These are phyloP conservation scores for Cryptoprocta ferox DNA, from an alignment of 2,797 vertebrate genomes.

Conservation along the genomic window DNA sequence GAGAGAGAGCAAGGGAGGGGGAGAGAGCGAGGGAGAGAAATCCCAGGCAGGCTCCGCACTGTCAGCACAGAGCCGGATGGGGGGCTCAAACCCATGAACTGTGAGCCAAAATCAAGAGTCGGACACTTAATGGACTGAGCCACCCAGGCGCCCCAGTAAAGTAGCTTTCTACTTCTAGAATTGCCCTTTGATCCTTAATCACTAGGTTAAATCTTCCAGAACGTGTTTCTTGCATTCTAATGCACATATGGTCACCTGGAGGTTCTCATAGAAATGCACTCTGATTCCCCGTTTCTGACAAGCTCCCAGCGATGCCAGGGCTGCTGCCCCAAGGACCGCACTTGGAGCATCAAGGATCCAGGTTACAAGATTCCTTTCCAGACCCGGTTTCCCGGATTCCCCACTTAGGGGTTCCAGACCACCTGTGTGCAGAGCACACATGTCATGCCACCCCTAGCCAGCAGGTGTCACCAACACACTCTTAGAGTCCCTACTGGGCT, in stretches of 20 bases:
- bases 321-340: neutral
- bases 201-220: neutral
- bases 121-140: too few relatives aligned
- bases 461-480: conserved; percentile 37
- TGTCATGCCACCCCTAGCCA: neutral
- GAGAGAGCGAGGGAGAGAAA: too few relatives aligned
- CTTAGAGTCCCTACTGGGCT: neutral
- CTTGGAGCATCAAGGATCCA: neutral
- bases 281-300: neutral
- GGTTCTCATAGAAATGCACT: neutral
- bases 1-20: too few relatives aligned
- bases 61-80: too few relatives aligned
- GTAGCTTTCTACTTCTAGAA: neutral
- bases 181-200: neutral
- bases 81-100: too few relatives aligned
- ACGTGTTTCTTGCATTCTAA: neutral
- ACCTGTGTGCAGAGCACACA: fast-evolving
- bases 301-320: fast-evolving
- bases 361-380: neutral
- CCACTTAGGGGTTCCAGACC: neutral
- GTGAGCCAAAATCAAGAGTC: too few relatives aligned
- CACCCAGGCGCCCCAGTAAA: too few relatives aligned
- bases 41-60: too few relatives aligned
- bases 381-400: neutral
- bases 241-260: neutral